Conservation (phyloP, 2,888 invertebrate genomes). For the Athrips mouffetella region DNA sequence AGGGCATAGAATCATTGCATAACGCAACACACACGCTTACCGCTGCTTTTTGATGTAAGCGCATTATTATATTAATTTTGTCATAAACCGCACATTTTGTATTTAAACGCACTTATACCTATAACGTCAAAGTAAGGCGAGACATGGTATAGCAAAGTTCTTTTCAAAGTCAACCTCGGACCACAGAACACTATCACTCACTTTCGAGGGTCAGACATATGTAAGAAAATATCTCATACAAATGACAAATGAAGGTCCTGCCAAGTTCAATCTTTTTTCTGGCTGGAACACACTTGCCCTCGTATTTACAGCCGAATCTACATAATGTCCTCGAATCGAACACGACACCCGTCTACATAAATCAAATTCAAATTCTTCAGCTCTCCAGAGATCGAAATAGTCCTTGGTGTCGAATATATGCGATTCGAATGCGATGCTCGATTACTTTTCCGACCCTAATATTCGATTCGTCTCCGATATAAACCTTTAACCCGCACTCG, state of each 20-base stretch:
- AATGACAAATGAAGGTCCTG: not conserved
- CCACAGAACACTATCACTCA: not conserved
- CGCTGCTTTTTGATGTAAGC: constrained; percentile 2
- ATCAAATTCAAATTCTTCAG: constrained; percentile 37
- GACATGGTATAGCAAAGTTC: not conserved
- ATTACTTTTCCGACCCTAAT: constrained; percentile 11
- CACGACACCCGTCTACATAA: constrained; percentile 35
- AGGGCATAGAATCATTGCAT: not conserved
- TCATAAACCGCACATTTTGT: not conserved
- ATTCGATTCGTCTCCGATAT: constrained; percentile 7
- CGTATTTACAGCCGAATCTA: constrained; percentile 12
- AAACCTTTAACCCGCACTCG: not conserved
- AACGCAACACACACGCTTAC: not conserved
- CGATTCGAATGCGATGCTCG: constrained; percentile 7
- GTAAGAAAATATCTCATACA: not conserved
- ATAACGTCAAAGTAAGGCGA: not conserved
- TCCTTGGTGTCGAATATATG: constrained; percentile 10
- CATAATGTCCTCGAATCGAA: constrained; percentile 29
- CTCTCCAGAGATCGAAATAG: constrained; percentile 21
- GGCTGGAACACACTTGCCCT: not conserved
- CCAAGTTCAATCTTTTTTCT: not conserved
- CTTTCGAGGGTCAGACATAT: not conserved
- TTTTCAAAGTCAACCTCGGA: not conserved
- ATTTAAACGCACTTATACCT: not conserved
- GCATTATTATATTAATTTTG: not conserved